Base-by-base conservation (phyloP, 1,140 invertebrate species). In the Diachasma alloeum region DNA sequence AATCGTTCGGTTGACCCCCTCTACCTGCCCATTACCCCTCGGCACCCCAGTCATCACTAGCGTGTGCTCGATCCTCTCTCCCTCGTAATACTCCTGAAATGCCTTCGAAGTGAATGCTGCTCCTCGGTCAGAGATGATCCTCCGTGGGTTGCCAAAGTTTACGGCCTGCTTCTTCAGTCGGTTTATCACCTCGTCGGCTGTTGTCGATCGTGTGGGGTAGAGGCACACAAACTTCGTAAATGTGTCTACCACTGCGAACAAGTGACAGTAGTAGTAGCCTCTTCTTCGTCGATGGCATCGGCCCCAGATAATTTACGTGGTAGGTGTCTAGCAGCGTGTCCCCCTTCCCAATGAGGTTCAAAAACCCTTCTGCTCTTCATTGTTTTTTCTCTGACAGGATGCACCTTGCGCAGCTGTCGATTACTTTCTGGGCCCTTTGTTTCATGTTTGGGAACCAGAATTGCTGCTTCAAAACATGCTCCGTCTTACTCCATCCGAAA, bases 161-260 rank as follows among this genome's bases (percentile, higher is more conserved):
- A 80, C 75, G 31, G 82, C 75, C 39, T 84, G 83, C 66, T 79
- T 46, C 44, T 39, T 39, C 11, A 86, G 19, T 68, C 81, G 81
- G 6, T 78, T 63, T n/a, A 86, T 22, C 0, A 78, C 79, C 42
- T 85, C 85, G 36, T 81, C 74, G 9, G 75, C 77, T 0, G 75
- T 78, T 17, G 81, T 77, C 0, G 79, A 78, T 24, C 86, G 88
- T 3, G 83, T 84, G 5, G 86, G 80, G 72, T 84, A 87, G 53
- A 90, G 37, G 86, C 87, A 90, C 0, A 79, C 77, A 79, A 88
- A 89, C 71, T 89, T 89, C 0, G 85, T 81, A 79, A 89, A 89
- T 8, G 75, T 84, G 77, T 89, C 86, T 2, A 88, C 78, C 0
- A 90, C 78, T 0, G 79, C 83, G 0, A 72, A 71, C 46, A 90